phyloP scores from a whole-genome alignment of 2,888 invertebrate genomes.

The Pherbina coryleti region DNA sequence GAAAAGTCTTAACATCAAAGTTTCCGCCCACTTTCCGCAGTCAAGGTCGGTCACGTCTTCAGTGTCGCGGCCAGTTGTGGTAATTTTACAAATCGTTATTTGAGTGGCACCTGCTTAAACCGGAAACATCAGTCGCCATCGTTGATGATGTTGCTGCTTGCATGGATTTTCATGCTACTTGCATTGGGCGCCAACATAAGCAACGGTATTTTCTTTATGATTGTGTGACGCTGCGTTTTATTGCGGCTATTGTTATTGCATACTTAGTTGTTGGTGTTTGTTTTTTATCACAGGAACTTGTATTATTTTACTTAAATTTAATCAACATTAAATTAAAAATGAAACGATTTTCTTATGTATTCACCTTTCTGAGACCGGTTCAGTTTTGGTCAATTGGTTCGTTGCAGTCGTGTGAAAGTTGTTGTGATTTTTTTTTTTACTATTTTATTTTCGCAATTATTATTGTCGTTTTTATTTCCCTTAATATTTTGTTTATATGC shows the following conservation, averaged over 20 bases:
- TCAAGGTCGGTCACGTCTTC: slow-evolving; percentile 60
- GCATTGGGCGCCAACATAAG: slow-evolving; percentile 18
- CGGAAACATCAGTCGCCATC: slow-evolving; percentile 38
- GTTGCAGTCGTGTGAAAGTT: slow-evolving; percentile 30
- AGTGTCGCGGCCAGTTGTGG: not conserved
- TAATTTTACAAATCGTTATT: slow-evolving; percentile 2
- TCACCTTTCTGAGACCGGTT: slow-evolving; percentile 6
- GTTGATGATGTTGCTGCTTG: slow-evolving; percentile 44
- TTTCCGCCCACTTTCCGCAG: slow-evolving; percentile 54
- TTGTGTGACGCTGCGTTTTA: not conserved
- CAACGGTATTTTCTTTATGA: slow-evolving; percentile 47
- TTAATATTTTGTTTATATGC: not conserved
- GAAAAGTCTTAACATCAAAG: slow-evolving; percentile 45
- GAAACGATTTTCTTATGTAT: not conserved
- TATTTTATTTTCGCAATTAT: slow-evolving; percentile 4
- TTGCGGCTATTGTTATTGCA: not conserved
- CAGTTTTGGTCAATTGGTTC: slow-evolving; percentile 1
- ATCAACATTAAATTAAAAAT: not conserved
- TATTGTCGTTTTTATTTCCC: not conserved
- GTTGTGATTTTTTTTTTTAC: slow-evolving; percentile 17
- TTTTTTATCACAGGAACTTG: not conserved
- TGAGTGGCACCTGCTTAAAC: not conserved
- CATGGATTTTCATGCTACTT: slow-evolving; percentile 46
- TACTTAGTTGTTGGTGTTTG: not conserved
- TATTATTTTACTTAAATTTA: slow-evolving; percentile 9